Percentiles rank a stretch among this genome's conserved stretches.
phyloP scores from a whole-genome alignment of 2,888 invertebrate species.

The Apamea crenata region DNA sequence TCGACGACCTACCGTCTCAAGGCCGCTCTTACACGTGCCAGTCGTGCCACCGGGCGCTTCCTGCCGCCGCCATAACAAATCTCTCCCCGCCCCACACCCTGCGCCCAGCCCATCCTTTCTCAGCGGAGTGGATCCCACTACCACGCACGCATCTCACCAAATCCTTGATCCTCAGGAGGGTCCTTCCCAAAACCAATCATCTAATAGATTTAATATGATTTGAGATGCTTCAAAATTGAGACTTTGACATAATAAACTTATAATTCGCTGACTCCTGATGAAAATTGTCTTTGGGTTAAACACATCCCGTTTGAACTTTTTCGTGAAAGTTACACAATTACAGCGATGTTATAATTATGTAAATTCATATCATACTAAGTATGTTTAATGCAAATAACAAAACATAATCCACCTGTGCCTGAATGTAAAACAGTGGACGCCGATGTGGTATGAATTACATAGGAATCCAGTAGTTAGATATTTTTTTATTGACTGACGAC shows the following conservation, averaged over 20 bases:
- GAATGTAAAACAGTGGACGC: slow-evolving; percentile 15
- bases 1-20: slow-evolving; percentile 88
- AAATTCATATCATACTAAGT: slow-evolving; percentile 12
- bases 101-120: slow-evolving; percentile 66
- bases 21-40: slow-evolving; percentile 89
- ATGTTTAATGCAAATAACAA: slow-evolving; percentile 3
- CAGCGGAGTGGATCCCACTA: slow-evolving; percentile 45
- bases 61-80: slow-evolving; percentile 89
- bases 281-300: background rate
- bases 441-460: slow-evolving; percentile 9
- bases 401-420: slow-evolving; percentile 14
- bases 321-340: background rate
- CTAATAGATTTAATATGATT: slow-evolving; percentile 45
- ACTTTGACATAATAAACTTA: slow-evolving; percentile 13
- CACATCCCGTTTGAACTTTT: background rate
- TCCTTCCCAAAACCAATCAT: slow-evolving; percentile 51
- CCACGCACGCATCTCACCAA: slow-evolving; percentile 62
- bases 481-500: slow-evolving; percentile 1
- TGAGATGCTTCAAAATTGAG: slow-evolving; percentile 27
- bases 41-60: slow-evolving; percentile 87
- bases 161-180: slow-evolving; percentile 65
- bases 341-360: slow-evolving; percentile 5
- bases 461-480: background rate
- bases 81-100: slow-evolving; percentile 82
- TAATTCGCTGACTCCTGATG: slow-evolving; percentile 9